Evolutionary conservation across 2,797 vertebrate species (phyloP).

Genomic region (Nannoperca obscura): DNA sequence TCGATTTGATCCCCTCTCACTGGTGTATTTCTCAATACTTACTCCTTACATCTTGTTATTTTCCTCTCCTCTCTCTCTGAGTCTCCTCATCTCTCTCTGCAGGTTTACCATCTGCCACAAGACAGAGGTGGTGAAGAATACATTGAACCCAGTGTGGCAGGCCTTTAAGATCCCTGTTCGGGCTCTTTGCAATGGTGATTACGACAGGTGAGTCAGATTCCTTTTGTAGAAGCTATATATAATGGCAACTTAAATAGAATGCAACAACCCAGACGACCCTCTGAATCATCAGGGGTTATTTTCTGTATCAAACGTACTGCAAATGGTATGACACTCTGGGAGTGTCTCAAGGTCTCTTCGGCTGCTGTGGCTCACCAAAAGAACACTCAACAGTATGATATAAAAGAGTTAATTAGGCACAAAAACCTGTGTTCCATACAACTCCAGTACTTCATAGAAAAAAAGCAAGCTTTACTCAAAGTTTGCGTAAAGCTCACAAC

Average conservation of each 20-base stretch:
- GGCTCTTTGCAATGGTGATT: slow-evolving; percentile 94
- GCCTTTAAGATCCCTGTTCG: slow-evolving; percentile 94
- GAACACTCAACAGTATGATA: background rate
- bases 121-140: slow-evolving; percentile 95
- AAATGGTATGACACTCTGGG: slow-evolving; percentile 13
- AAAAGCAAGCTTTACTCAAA: background rate
- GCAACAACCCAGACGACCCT: background rate
- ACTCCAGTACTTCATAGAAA: background rate
- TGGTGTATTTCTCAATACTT: background rate
- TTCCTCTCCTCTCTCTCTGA: background rate
- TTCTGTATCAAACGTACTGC: background rate
- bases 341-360: slow-evolving; percentile 32
- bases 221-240: background rate
- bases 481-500: background rate
- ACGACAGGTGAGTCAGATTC: slow-evolving; percentile 87
- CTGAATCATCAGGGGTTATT: slow-evolving; percentile 11
- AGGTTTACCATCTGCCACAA: slow-evolving; percentile 97
- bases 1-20: background rate
- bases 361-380: background rate
- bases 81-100: slow-evolving; percentile 18
- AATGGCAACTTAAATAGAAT: background rate
- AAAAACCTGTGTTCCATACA: background rate
- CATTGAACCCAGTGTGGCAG: slow-evolving; percentile 94
- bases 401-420: background rate
- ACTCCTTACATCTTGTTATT: background rate